Base-by-base conservation (phyloP, 2,113 vertebrate genomes). In the Eolophus roseicapilla region DNA sequence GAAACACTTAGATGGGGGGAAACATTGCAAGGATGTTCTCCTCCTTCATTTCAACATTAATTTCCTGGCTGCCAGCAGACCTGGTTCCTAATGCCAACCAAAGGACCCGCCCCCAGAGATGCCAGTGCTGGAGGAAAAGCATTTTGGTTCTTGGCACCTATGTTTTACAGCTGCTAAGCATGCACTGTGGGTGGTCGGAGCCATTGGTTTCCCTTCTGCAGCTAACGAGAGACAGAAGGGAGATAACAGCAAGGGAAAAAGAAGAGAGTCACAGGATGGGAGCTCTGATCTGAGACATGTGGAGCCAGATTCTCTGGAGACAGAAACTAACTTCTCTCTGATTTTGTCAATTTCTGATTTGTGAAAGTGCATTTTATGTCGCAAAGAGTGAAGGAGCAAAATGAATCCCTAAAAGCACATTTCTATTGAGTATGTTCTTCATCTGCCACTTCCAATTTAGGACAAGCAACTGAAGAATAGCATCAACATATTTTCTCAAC, bases 181-280 rank as follows among this genome's bases (percentile, higher is more conserved):
- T 4, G 17, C 86, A 14, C 78, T 0, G 39, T 96, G 94, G 92
- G 96, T 97, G 97, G 96, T 77, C 71, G 17, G 94, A 94, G 93
- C 71, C 89, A 77, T 81, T 57, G 77, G 84, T 83, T 91, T 87
- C 74, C 46, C 78, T 47, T 59, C 39, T 44, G 70, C 52, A 57
- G 75, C 52, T 3, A 1, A 13, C 33, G 16, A 50, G 77, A 94
- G 82, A 85, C 88, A 92, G 78, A 18, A 87, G 74, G 70, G 53
- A 92, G 90, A 97, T 96, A 92, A 92, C 24, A 67, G 82, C 49
- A 3, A 69, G 31, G 53, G 44, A 5, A 55, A 91, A 70, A 39
- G 10, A 44, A n/a, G 47, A 76, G 55, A 44, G 71, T 52, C 81
- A 17, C 57, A 49, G 90, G 35, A 50, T 64, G 52, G 80, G 55